Base-by-base conservation (phyloP, 2,888 invertebrate species). In the Holacanthella duospinosa region DNA sequence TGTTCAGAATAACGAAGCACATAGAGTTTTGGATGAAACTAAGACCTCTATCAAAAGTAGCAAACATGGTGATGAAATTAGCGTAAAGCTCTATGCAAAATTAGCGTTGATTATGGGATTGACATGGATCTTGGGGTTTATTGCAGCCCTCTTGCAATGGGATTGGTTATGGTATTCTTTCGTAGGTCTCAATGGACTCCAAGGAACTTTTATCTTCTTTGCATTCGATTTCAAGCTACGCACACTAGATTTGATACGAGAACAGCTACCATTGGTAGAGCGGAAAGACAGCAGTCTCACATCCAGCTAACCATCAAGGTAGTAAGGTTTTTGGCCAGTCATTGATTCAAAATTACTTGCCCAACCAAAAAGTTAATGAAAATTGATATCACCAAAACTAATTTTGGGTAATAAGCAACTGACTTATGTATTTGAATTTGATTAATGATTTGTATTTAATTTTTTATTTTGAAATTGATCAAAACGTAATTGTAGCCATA, bases 81-180 rank as follows among this genome's bases (percentile, higher is more conserved):
- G 75, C 2, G 71, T 76, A 26, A 71, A 74, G 26, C 64, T 78
- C 43, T 77, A 78, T 66, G 65, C 75, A n/a, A 77, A 77, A 61
- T 69, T 79, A 24, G 77, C 76, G 0, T 67, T 78, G 1, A 76
- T 80, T 2, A 78, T 80, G 77, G 80, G 80, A 0, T 68, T 80
- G 6, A 77, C 79, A 0, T 80, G 80, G 80, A 69, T 77, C 2
- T 75, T 78, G 19, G 79, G 78, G 0, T 77, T 79, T 67, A 56
- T 78, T 2, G 79, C 79, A 0, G 75, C 75, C 1, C 70, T 78
- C 3, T 66, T 74, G 1, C 72, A 75, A 2, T 66, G 75, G 26
- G 65, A 72, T 16, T 74, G 72, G 1, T 72, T 79, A 27, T 78
- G 78, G 78, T 80, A 79, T 68, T 73, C 77, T 1, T 80, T 79